Conservation (phyloP, 2,113 vertebrate genomes). For the Silurus asotus region DNA sequence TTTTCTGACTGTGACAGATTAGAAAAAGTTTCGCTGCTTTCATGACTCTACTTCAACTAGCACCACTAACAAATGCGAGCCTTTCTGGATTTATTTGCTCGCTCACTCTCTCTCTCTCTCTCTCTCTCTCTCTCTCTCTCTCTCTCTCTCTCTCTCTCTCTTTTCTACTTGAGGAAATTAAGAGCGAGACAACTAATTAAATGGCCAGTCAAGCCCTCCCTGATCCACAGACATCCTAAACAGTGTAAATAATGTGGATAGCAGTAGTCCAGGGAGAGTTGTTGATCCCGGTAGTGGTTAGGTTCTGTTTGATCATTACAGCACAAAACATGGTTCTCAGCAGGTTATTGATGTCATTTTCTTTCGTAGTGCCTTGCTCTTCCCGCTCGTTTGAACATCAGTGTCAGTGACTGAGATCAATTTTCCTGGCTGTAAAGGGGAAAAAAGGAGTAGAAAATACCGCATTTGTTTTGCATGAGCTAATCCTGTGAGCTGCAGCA, state of each 20-base stretch:
- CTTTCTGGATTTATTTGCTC: slow-evolving; percentile 41
- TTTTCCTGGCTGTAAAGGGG: slow-evolving; percentile 48
- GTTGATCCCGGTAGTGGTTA: slow-evolving; percentile 11
- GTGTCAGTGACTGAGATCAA: slow-evolving; percentile 48
- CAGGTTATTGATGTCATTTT: slow-evolving; percentile 53
- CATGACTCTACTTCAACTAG: slow-evolving; percentile 33
- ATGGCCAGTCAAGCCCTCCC: slow-evolving; percentile 44
- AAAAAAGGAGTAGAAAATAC: slow-evolving; percentile 56
- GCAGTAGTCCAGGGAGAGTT: slow-evolving; percentile 12
- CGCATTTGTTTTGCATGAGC: slow-evolving; percentile 60
- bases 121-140: slow-evolving; percentile 10
- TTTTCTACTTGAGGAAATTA: slow-evolving; percentile 40
- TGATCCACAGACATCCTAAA: slow-evolving; percentile 38
- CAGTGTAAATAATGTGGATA: slow-evolving; percentile 57
- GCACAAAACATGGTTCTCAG: slow-evolving; percentile 50
- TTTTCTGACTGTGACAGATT: slow-evolving; percentile 56
- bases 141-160: slow-evolving; percentile 13
- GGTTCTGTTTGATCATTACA: slow-evolving; percentile 48
- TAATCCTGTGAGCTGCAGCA: slow-evolving; percentile 51
- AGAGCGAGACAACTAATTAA: slow-evolving; percentile 52
- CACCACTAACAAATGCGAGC: slow-evolving; percentile 49
- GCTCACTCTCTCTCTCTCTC: background rate
- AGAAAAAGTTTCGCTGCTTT: slow-evolving; percentile 54
- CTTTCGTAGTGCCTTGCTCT: slow-evolving; percentile 4
- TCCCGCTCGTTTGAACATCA: slow-evolving; percentile 43